Base-by-base conservation (phyloP, 1,140 invertebrate species). In the Drosophila ambigua region DNA sequence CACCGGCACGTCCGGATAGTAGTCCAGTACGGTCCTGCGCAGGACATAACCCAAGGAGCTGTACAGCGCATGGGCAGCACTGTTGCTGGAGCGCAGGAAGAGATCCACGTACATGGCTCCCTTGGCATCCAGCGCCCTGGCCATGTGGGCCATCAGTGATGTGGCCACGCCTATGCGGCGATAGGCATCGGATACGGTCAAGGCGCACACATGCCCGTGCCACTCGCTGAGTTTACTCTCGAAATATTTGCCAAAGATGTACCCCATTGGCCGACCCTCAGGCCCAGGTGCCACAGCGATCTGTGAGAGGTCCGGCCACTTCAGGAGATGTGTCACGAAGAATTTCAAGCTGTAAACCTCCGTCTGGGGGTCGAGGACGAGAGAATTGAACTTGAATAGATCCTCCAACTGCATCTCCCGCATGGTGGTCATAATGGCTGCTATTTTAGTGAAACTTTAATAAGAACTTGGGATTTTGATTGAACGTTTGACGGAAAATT, bases 351-450 rank as follows among this genome's bases (percentile, higher is more conserved):
- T 51, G 7, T 87, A 87, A 3, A 87, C 67, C 28, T 87, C 82
- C 0, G 83, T 82, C 0, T 60, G 62, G 0, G 57, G 20, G 69
- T 87, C 82, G n/a, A 87, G 81, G 2, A 76, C 74, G 5, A 87
- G 15, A 0, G 57, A 20, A 49, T 88, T 87, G 3, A 87, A 78
- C 60, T 82, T 88, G 5, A 88, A 88, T 0, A 87, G 50, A 64
- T 87, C 82, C 28, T 82, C 79, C 4, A 79, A 31, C 8, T 45
- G 51, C 60, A 87, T 62, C 16, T 82, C 71, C 0, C 82, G 71
- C 48, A 87, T 13, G 6, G 24, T 44, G 9, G 77, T 61, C 79
- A 88, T 87, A 5, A 13, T 39, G 35, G 11, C 35, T 39, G 35
- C 4, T 13, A 35, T 9, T 35, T 35, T 35, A 8, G 31, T 35